Evolutionary conservation across 2,113 vertebrate species (phyloP).

Genomic region (Ivindomyrus marchei): DNA sequence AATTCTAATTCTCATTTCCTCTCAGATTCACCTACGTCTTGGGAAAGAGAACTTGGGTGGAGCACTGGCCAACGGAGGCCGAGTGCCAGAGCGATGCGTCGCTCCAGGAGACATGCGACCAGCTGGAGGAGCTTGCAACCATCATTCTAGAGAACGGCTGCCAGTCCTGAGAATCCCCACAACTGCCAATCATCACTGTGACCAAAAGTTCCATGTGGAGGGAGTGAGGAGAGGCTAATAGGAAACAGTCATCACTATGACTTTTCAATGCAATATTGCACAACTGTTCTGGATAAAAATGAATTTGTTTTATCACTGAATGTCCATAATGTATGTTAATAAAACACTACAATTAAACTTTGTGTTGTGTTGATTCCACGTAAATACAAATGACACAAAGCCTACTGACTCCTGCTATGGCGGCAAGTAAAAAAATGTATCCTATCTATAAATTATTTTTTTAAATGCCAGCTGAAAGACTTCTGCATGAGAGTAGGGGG

Average conservation of each 20-base stretch:
- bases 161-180: slow-evolving; percentile 31
- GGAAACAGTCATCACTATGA: not conserved
- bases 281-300: not conserved
- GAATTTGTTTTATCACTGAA: not conserved
- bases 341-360: not conserved
- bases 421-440: not conserved
- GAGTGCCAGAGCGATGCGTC: slow-evolving; percentile 40
- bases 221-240: not conserved
- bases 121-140: slow-evolving; percentile 26
- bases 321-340: not conserved
- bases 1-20: not conserved
- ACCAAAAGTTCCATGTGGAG: not conserved
- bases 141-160: slow-evolving; percentile 41
- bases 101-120: slow-evolving; percentile 37
- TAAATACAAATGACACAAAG: not conserved
- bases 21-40: slow-evolving; percentile 51
- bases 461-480: not conserved
- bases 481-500: not conserved
- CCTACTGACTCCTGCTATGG: not conserved
- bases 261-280: not conserved
- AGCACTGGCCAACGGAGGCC: slow-evolving; percentile 49
- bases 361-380: not conserved
- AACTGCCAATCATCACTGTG: not conserved
- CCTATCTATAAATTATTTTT: not conserved
- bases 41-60: slow-evolving; percentile 60